Evolutionary conservation across 2,113 vertebrate genomes (phyloP).

Genomic region (Thymallus thymallus): DNA sequence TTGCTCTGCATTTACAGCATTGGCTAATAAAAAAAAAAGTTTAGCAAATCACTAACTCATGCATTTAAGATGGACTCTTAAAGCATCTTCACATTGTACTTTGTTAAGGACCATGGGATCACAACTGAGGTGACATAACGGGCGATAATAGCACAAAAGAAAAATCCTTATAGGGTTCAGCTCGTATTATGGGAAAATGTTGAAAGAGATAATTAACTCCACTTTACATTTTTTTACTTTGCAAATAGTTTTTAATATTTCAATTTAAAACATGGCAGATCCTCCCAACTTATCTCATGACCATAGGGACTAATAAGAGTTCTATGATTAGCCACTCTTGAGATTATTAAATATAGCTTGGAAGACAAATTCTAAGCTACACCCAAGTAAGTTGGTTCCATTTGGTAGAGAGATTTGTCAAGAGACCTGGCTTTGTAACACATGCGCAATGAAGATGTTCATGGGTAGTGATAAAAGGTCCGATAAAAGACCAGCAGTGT

Average conservation of each 20-base stretch:
- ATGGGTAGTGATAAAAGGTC: slow-evolving; percentile 41
- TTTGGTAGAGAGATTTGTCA: slow-evolving; percentile 43
- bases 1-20: too few relatives aligned
- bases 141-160: background rate
- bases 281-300: background rate
- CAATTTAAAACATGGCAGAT: background rate
- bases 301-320: background rate
- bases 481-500: slow-evolving; percentile 47
- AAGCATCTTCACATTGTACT: too few relatives aligned
- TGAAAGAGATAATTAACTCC: background rate
- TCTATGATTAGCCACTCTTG: background rate
- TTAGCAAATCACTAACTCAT: too few relatives aligned
- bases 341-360: background rate
- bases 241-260: background rate
- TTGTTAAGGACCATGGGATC: background rate
- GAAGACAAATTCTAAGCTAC: slow-evolving; percentile 23
- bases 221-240: background rate
- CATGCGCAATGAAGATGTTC: slow-evolving; percentile 42
- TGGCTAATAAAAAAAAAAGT: too few relatives aligned
- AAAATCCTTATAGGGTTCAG: background rate
- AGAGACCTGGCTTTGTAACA: slow-evolving; percentile 41
- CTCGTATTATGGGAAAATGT: background rate
- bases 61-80: too few relatives aligned
- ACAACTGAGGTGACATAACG: background rate
- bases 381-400: slow-evolving; percentile 37